Evolutionary conservation across 1,140 invertebrate species (phyloP).

Genomic region (Chrysopa pallens): DNA sequence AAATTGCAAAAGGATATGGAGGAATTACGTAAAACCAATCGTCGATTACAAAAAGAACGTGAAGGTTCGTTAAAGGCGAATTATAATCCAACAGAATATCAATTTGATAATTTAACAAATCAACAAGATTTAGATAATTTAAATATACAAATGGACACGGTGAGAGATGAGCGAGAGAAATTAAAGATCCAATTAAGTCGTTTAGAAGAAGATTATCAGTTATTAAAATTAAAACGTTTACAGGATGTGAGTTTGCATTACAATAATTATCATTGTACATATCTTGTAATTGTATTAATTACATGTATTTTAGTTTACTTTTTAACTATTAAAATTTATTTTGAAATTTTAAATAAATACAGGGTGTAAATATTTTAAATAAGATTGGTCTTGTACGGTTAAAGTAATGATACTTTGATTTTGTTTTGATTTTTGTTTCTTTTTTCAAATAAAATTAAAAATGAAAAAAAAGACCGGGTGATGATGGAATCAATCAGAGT

Average conservation of each 20-base stretch:
- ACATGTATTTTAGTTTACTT: too few relatives aligned
- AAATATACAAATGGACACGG: conserved; percentile 32
- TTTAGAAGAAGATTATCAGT: conserved; percentile 40
- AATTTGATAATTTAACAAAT: conserved; percentile 14
- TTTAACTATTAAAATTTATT: too few relatives aligned
- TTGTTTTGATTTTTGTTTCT: too few relatives aligned
- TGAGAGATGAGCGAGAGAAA: conserved; percentile 39
- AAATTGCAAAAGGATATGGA: conserved; percentile 54
- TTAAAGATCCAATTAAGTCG: conserved; percentile 25
- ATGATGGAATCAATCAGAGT: too few relatives aligned
- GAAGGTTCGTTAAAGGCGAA: conserved; percentile 32
- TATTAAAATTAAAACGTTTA: conserved; percentile 51
- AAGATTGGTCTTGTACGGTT: too few relatives aligned
- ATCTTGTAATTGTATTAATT: too few relatives aligned
- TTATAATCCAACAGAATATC: conserved; percentile 26
- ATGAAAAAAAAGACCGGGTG: too few relatives aligned
- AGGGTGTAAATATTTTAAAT: too few relatives aligned
- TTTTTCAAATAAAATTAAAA: too few relatives aligned
- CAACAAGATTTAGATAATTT: conserved; percentile 23
- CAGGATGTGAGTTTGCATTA: conserved; percentile 40
- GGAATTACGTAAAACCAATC: conserved; percentile 52
- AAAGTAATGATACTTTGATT: too few relatives aligned
- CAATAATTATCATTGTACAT: too few relatives aligned
- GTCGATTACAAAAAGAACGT: conserved; percentile 51
- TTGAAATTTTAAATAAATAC: too few relatives aligned